These are phyloP conservation scores for Ophthalmolycus amberensis DNA, from an alignment of 2,113 vertebrate genomes.

Conservation along the genomic window DNA sequence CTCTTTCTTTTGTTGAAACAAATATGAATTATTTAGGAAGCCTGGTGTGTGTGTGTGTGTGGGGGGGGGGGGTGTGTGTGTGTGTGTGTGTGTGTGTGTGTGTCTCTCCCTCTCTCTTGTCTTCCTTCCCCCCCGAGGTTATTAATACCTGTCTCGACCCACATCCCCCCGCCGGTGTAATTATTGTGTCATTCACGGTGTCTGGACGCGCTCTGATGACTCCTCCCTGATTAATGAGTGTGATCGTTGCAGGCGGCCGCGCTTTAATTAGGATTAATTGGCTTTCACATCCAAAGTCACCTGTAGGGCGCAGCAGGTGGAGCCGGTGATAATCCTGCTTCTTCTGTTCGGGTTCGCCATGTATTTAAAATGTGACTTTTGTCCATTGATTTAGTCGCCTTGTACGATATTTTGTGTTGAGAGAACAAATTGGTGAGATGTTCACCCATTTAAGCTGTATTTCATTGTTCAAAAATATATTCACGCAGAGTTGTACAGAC, in stretches of 20 bases:
- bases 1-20: too few species aligned
- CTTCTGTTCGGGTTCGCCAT: too few species aligned
- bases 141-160: slow-evolving; percentile 42
- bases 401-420: too few species aligned
- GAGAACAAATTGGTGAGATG: too few species aligned
- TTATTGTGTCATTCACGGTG: slow-evolving; percentile 56
- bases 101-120: neutral
- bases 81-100: neutral
- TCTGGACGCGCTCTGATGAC: slow-evolving; percentile 34
- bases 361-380: neutral
- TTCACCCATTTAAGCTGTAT: too few species aligned
- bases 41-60: neutral
- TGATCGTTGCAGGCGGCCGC: slow-evolving; percentile 40
- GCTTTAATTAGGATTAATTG: slow-evolving; percentile 71
- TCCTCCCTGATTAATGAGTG: slow-evolving; percentile 66
- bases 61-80: too few species aligned
- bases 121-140: slow-evolving; percentile 14
- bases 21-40: too few species aligned
- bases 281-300: slow-evolving; percentile 67
- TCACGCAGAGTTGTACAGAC: too few species aligned
- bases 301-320: slow-evolving; percentile 57
- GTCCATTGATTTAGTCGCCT: too few species aligned
- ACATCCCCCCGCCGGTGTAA: slow-evolving; percentile 47
- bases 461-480: too few species aligned
- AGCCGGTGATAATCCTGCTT: neutral